Evolutionary conservation across 2,797 vertebrate species (phyloP).

Genomic region (Champsocephalus esox): DNA sequence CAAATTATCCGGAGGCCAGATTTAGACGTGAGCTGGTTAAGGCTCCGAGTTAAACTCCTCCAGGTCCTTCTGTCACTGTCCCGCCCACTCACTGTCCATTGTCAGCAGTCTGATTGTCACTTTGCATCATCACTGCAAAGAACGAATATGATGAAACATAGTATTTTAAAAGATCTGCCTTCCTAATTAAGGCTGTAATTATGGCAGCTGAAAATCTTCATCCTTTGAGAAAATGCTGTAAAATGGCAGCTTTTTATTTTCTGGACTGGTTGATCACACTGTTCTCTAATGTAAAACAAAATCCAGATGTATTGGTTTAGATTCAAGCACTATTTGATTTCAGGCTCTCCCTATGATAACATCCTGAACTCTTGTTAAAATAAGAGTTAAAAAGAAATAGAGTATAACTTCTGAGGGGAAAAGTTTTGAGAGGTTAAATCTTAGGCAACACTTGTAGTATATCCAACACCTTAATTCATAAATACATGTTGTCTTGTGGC

Average conservation of each 20-base stretch:
- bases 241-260: background rate
- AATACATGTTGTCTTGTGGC: background rate
- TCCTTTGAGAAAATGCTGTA: background rate
- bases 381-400: background rate
- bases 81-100: conserved; percentile 38
- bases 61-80: conserved; percentile 58
- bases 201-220: conserved; percentile 7
- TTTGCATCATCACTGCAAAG: background rate
- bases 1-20: conserved; percentile 73
- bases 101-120: conserved; percentile 19
- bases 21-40: conserved; percentile 84
- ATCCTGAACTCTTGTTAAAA: background rate
- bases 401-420: background rate
- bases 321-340: background rate
- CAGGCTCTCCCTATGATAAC: background rate
- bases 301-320: too few species aligned
- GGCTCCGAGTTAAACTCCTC: conserved; percentile 74
- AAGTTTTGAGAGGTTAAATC: background rate
- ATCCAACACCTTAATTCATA: background rate
- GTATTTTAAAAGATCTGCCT: background rate
- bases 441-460: background rate
- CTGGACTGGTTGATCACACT: background rate
- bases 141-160: conserved; percentile 27
- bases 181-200: conserved; percentile 14
- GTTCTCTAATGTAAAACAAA: too few species aligned